phyloP scores from a whole-genome alignment of 1,140 invertebrate species.

The Bombus fervidus region DNA sequence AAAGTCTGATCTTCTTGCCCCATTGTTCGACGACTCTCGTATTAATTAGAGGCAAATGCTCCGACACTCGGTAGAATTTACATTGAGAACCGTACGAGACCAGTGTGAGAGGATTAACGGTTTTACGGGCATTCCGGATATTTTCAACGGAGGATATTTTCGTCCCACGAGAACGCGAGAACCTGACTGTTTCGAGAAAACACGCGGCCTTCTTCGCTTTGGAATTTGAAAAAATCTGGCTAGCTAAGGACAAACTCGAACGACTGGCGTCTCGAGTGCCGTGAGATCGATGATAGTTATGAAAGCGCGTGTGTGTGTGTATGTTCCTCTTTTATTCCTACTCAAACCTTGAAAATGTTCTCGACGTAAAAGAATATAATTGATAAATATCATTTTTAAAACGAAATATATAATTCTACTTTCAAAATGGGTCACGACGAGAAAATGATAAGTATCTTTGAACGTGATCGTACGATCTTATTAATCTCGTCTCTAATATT shows the following conservation, averaged over 20 bases:
- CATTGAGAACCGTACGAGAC: conserved; percentile 35
- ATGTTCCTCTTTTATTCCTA: no score
- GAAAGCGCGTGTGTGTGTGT: not conserved
- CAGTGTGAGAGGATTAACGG: conserved; percentile 32
- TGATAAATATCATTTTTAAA: no score
- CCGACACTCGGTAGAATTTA: conserved; percentile 28
- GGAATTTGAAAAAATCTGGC: not conserved
- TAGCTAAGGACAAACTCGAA: not conserved
- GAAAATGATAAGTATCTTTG: no score
- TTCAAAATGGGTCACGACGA: no score
- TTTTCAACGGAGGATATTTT: conserved; percentile 5
- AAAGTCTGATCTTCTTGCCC: conserved; percentile 11
- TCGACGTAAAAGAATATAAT: no score
- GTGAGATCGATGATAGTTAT: not conserved
- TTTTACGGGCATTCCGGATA: conserved; percentile 26
- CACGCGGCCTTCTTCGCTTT: not conserved
- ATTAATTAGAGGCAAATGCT: conserved; percentile 36
- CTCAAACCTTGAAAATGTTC: no score
- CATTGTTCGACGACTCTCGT: conserved; percentile 40
- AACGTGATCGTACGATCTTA: no score
- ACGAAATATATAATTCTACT: no score
- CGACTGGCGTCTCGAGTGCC: not conserved
- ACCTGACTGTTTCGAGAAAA: no score
- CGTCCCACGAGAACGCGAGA: not conserved
- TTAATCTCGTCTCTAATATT: no score